phyloP scores from a whole-genome alignment of 2,888 invertebrate genomes.

The Athalia cordata region DNA sequence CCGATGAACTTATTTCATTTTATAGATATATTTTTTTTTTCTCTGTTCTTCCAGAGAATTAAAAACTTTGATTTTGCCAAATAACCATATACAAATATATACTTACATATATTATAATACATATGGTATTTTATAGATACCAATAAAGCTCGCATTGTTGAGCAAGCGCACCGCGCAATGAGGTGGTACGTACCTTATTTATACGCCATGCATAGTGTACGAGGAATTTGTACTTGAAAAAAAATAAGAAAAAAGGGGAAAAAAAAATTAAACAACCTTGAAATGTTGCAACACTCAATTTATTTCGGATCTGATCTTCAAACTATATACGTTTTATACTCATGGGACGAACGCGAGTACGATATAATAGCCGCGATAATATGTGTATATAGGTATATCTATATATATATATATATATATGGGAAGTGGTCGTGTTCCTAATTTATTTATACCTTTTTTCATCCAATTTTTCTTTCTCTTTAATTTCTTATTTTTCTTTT shows the following conservation, averaged over 20 bases:
- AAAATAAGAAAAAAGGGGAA: too few relatives aligned
- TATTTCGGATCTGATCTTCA: neutral
- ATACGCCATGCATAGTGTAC: neutral
- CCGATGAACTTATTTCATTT: too few relatives aligned
- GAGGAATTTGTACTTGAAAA: neutral
- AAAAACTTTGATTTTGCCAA: too few relatives aligned
- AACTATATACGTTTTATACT: neutral
- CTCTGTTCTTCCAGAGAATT: too few relatives aligned
- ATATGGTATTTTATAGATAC: too few relatives aligned
- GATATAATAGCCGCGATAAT: conserved; percentile 10
- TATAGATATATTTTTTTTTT: too few relatives aligned
- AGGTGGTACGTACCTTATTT: too few relatives aligned
- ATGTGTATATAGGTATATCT: neutral
- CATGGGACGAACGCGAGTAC: neutral
- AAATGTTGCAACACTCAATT: conserved; percentile 37
- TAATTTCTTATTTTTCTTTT: neutral
- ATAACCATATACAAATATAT: too few relatives aligned
- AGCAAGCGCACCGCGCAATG: too few relatives aligned
- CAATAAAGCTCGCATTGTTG: too few relatives aligned
- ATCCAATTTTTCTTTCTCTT: neutral
- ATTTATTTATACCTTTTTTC: neutral
- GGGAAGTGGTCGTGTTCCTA: neutral
- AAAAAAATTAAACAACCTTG: conserved; percentile 31
- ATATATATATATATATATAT: neutral
- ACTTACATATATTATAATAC: too few relatives aligned